Percentiles rank a stretch among this genome's conserved stretches.
phyloP scores from a whole-genome alignment of 2,797 vertebrate genomes.

The Galagoides demidoff region DNA sequence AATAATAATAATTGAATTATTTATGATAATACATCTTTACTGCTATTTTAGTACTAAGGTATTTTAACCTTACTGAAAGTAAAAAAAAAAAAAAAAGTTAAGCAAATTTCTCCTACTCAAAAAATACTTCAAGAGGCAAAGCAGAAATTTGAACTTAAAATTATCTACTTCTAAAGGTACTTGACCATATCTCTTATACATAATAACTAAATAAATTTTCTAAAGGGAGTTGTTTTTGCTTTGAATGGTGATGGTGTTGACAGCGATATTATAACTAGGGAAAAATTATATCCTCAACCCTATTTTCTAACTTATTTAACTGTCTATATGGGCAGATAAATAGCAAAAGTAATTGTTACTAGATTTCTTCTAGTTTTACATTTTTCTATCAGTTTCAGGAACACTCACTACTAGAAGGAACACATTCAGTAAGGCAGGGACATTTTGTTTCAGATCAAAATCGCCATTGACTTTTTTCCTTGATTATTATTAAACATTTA shows the following conservation, averaged over 20 bases:
- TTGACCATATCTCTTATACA: not conserved
- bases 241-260: not conserved
- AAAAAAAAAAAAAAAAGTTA: not conserved
- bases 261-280: not conserved
- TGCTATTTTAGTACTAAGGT: not conserved
- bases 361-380: not conserved
- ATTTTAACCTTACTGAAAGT: not conserved
- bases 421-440: not conserved
- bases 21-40: not conserved
- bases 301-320: not conserved
- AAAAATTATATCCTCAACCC: not conserved
- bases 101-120: not conserved
- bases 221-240: not conserved
- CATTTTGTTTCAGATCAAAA: constrained; percentile 13
- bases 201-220: not conserved
- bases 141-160: not conserved
- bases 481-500: constrained; percentile 22
- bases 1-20: not conserved
- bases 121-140: not conserved
- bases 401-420: not conserved
- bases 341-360: not conserved
- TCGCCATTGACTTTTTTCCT: constrained; percentile 4
- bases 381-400: not conserved
- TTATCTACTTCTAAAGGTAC: not conserved
- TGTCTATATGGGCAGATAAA: not conserved